Conservation (phyloP, 2,888 invertebrate species). For the Hirudinaria manillensis region DNA sequence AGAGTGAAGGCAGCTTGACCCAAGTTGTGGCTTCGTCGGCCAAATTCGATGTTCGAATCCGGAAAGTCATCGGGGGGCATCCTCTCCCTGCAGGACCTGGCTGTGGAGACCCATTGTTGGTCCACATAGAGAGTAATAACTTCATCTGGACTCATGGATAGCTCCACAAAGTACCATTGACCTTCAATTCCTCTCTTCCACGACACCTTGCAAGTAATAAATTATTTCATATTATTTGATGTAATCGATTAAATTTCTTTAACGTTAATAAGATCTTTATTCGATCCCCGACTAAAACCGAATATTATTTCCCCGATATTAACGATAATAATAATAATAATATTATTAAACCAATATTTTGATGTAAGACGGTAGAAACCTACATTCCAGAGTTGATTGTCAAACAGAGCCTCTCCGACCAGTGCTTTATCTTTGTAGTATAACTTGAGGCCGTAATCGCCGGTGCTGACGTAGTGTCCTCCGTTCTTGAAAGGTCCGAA, state of each 20-base stretch:
- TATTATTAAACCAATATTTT: background rate
- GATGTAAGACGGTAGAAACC: background rate
- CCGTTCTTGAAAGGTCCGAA: constrained; percentile 43
- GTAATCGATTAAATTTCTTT: background rate
- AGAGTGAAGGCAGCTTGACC: constrained; percentile 27
- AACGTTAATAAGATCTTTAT: background rate
- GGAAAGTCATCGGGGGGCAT: constrained; percentile 21
- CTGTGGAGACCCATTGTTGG: constrained; percentile 36
- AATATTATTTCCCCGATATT: background rate
- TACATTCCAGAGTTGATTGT: constrained; percentile 39
- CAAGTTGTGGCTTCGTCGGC: constrained; percentile 9
- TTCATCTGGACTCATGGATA: constrained; percentile 45
- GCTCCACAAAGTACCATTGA: constrained; percentile 51
- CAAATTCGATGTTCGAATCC: constrained; percentile 41
- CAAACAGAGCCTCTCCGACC: constrained; percentile 42
- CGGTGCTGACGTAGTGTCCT: constrained; percentile 43
- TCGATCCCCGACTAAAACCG: too few relatives aligned
- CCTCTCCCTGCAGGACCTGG: constrained; percentile 5
- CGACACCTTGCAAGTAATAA: constrained; percentile 29
- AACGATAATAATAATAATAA: background rate
- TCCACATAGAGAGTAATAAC: constrained; percentile 46
- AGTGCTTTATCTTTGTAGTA: constrained; percentile 41
- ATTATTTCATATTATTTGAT: background rate
- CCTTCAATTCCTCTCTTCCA: constrained; percentile 40
- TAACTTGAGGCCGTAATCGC: constrained; percentile 41